Evolutionary conservation across 1,140 invertebrate species (phyloP), one percentile per base, ranked within the genome.

Genomic region (Leptoteleia sp.): DNA sequence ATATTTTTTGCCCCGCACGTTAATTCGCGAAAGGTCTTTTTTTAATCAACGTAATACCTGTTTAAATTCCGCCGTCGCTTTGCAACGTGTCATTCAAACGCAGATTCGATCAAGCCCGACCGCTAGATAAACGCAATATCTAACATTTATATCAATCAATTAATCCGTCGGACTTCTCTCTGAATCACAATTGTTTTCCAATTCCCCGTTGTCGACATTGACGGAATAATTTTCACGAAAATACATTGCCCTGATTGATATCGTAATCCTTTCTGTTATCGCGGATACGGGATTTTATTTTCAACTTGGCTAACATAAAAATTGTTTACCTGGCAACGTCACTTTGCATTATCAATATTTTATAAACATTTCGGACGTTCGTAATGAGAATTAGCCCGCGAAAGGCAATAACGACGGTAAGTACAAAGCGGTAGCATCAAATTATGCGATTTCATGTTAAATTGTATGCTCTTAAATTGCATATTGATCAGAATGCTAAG

Each of bases 81-180:
- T 45, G 37, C 19, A 70, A 40, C 15, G 22, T 55, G 52, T 70
- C 65, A 59, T 70, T 70, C 65, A 59, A 40, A 40, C 25, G 54
- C 8, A 50, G 43, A 48, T 19, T 59, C 43, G 31, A 65, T 65
- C 38, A 43, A 37, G 12, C 33, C 15, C 29, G 19, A 50, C 35
- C 27, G 13, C 42, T 37, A 50, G 59, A 40, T 73, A 57, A 57
- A 64, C 40, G 59, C 59, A 73, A 55, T 73, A 73, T 64, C 59
- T 55, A 73, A 73, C 70, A 48, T 73, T 73, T 64, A 73, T 73
- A 73, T 65, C 70, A 64, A 73, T 64, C 59, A 57, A 64, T 57
- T 64, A 57, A 73, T 62, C 59, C 35, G 6, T 4, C 13, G 19
- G 37, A 64, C 35, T 72, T n/a, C n/a, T 54, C 38, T 45, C 27